Percentiles rank a stretch among this genome's conserved stretches.
These are phyloP conservation scores for Pterophyllum scalare DNA, from an alignment of 2,113 vertebrate genomes.

Conservation along the genomic window DNA sequence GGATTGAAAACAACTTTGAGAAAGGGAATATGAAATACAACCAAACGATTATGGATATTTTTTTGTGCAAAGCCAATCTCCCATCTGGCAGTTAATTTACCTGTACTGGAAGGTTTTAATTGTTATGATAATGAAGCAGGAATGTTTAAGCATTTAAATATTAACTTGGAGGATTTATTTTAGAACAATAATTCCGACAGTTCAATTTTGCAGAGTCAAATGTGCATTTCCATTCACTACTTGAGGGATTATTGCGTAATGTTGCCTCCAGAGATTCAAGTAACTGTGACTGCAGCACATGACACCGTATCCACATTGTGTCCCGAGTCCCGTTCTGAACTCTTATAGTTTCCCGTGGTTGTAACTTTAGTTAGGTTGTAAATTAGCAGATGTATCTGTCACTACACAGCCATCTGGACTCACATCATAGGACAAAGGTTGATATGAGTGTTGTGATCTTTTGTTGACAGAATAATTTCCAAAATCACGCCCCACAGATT, in stretches of 20 bases:
- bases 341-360: slow-evolving; percentile 57
- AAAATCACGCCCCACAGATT: neutral
- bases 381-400: slow-evolving; percentile 23
- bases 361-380: neutral
- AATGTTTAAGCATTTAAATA: neutral
- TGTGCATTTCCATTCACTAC: neutral
- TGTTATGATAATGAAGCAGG: neutral
- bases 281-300: slow-evolving; percentile 53
- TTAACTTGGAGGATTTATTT: neutral
- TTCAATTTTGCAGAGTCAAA: neutral
- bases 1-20: neutral
- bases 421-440: neutral
- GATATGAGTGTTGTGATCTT: neutral
- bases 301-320: slow-evolving; percentile 64
- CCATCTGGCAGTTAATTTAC: neutral
- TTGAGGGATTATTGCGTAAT: neutral
- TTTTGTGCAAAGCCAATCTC: neutral
- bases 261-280: slow-evolving; percentile 25
- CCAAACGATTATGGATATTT: neutral
- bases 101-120: neutral
- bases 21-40: neutral
- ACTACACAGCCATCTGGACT: neutral
- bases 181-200: neutral
- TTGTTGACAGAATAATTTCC: neutral
- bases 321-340: slow-evolving; percentile 42